phyloP scores from a whole-genome alignment of 2,113 vertebrate genomes.

The Rynchops niger region DNA sequence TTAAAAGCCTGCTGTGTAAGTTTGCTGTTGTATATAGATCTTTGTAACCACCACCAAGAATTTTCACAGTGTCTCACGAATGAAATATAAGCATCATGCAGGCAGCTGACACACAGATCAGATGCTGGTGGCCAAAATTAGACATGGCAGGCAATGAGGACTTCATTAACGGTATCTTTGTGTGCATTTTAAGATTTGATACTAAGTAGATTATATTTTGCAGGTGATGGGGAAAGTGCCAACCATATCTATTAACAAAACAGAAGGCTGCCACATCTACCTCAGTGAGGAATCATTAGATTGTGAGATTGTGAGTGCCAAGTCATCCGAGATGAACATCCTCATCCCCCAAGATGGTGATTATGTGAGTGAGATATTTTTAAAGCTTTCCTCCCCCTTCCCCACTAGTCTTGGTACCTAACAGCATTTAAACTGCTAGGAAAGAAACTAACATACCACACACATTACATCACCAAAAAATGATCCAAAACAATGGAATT shows the following conservation, averaged over 20 bases:
- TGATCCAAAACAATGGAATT: not conserved
- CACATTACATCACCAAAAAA: not conserved
- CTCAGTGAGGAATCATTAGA: slow-evolving; percentile 87
- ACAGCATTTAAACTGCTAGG: not conserved
- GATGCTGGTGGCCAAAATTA: not conserved
- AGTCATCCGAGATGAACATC: slow-evolving; percentile 97
- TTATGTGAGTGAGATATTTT: slow-evolving; percentile 84
- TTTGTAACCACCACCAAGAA: not conserved
- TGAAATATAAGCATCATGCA: not conserved
- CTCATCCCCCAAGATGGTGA: slow-evolving; percentile 89
- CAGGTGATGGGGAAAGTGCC: slow-evolving; percentile 94
- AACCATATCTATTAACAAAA: slow-evolving; percentile 97
- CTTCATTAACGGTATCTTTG: not conserved
- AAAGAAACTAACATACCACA: not conserved
- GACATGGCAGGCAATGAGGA: not conserved
- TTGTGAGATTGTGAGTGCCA: slow-evolving; percentile 96
- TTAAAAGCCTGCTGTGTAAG: not conserved
- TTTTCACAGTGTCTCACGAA: not conserved
- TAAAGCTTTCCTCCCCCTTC: not conserved
- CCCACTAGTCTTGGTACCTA: not conserved
- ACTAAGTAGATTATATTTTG: not conserved
- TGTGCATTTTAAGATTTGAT: not conserved
- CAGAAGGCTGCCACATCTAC: slow-evolving; percentile 96
- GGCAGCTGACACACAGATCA: not conserved
- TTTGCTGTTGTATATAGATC: not conserved